phyloP scores from a whole-genome alignment of 1,140 invertebrate species.

The Phthorimaea operculella region DNA sequence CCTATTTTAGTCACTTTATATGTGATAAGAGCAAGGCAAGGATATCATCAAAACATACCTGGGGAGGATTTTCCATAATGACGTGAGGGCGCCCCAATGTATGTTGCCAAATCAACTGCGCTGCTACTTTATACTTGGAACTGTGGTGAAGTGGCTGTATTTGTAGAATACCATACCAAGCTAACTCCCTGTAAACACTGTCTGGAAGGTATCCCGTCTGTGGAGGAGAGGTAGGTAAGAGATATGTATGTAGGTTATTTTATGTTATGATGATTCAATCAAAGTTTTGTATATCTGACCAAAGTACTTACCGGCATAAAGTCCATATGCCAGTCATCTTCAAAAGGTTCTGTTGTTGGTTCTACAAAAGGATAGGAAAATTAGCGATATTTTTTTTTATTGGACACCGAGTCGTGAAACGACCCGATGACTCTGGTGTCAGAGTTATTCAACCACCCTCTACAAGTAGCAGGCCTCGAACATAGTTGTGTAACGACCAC shows the following conservation, averaged over 20 bases:
- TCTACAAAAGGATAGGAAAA: not conserved
- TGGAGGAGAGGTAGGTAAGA: not conserved
- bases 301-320: conserved; percentile 56
- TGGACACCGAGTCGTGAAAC: no score
- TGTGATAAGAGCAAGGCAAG: no score
- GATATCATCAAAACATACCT: conserved; percentile 26
- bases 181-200: conserved; percentile 58
- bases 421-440: no score
- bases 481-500: no score
- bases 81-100: conserved; percentile 55
- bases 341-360: not conserved
- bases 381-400: no score
- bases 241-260: not conserved
- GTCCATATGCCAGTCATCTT: conserved; percentile 53
- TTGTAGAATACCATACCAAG: conserved; percentile 61
- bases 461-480: no score
- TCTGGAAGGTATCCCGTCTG: conserved; percentile 59
- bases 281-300: conserved; percentile 1
- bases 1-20: no score
- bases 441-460: no score
- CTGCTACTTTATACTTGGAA: conserved; percentile 51
- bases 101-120: conserved; percentile 57
- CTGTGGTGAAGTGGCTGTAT: conserved; percentile 57
- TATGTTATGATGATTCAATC: no score
- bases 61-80: conserved; percentile 56